Percentiles rank a stretch among this genome's conserved stretches.
These are phyloP conservation scores for Candoia aspera DNA, from an alignment of 2,113 vertebrate species.

Conservation along the genomic window DNA sequence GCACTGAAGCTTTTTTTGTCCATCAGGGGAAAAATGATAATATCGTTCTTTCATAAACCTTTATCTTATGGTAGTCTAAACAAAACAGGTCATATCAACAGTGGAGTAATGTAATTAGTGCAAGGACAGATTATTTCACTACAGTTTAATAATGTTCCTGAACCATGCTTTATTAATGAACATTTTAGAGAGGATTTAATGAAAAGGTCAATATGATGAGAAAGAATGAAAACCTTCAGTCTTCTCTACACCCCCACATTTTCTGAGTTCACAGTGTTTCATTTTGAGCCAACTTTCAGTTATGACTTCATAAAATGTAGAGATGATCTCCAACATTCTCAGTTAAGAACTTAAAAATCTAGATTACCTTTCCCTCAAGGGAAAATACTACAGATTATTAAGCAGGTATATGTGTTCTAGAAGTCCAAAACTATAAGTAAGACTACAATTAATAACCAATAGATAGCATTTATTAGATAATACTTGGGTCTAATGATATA, in stretches of 20 bases:
- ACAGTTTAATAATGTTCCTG: slow-evolving; percentile 68
- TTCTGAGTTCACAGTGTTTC: slow-evolving; percentile 50
- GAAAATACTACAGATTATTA: too few relatives aligned
- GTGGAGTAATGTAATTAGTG: slow-evolving; percentile 27
- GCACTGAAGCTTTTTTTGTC: slow-evolving; percentile 33
- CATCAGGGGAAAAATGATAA: slow-evolving; percentile 52
- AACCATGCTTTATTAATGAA: slow-evolving; percentile 61
- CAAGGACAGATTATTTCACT: slow-evolving; percentile 53
- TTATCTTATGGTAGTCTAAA: slow-evolving; percentile 42
- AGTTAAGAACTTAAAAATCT: slow-evolving; percentile 31
- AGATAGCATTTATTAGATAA: too few relatives aligned
- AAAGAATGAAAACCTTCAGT: slow-evolving; percentile 65
- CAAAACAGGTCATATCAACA: slow-evolving; percentile 59
- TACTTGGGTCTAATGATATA: too few relatives aligned
- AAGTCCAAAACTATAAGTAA: too few relatives aligned
- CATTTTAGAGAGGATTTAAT: slow-evolving; percentile 59
- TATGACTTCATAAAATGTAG: slow-evolving; percentile 58
- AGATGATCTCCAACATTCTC: slow-evolving; percentile 59
- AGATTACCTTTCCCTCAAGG: neutral
- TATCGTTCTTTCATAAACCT: slow-evolving; percentile 56
- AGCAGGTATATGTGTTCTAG: too few relatives aligned
- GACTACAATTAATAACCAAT: too few relatives aligned
- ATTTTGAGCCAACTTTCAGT: slow-evolving; percentile 48
- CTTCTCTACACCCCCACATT: slow-evolving; percentile 32
- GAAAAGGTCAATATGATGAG: slow-evolving; percentile 66